Evolutionary conservation across 2,888 invertebrate genomes (phyloP).

Genomic region (Nemoura dubitans): DNA sequence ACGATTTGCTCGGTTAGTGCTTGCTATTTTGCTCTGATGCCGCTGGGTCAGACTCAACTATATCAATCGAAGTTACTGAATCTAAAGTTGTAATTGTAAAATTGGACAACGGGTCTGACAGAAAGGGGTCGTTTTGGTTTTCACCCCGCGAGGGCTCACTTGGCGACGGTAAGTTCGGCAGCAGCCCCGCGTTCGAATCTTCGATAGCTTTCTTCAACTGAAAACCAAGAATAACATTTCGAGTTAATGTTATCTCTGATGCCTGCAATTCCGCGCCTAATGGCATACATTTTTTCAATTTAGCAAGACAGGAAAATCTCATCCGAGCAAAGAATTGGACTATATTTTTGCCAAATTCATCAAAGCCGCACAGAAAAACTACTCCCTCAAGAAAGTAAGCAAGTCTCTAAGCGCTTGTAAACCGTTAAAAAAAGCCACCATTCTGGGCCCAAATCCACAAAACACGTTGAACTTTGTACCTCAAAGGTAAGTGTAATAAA

Average conservation of each 20-base stretch:
- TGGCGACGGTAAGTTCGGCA: constrained; percentile 57
- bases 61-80: background rate
- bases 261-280: no score
- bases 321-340: no score
- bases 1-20: background rate
- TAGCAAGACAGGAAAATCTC: no score
- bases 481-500: no score
- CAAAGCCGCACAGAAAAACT: no score
- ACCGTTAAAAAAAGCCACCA: no score
- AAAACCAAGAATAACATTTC: background rate
- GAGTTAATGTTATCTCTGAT: background rate
- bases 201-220: constrained; percentile 88
- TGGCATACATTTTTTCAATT: no score
- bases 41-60: background rate
- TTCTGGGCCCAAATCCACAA: no score
- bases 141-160: background rate
- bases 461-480: no score
- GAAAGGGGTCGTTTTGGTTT: background rate
- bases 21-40: background rate
- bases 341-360: no score
- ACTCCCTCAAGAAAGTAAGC: no score
- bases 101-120: background rate
- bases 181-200: constrained; percentile 83
- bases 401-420: no score
- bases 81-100: background rate